phyloP scores from a whole-genome alignment of 2,797 vertebrate genomes.

The Amblyopsis hoosieri region DNA sequence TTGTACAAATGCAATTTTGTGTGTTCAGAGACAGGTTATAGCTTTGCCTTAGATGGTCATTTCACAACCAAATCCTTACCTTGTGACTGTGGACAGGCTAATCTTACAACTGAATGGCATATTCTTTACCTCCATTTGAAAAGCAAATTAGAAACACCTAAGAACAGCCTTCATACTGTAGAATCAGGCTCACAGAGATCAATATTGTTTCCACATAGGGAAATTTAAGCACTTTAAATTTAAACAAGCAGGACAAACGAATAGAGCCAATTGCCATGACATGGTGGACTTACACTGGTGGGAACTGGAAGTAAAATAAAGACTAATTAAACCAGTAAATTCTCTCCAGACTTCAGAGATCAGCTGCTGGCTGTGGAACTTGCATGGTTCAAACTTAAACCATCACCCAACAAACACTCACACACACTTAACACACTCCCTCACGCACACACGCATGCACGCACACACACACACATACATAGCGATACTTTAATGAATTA shows the following conservation, averaged over 20 bases:
- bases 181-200: slow-evolving; percentile 53
- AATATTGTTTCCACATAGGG: slow-evolving; percentile 55
- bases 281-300: slow-evolving; percentile 61
- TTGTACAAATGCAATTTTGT: no score
- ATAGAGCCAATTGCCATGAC: slow-evolving; percentile 71
- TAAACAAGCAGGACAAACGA: slow-evolving; percentile 64
- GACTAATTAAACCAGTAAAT: slow-evolving; percentile 74
- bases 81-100: slow-evolving; percentile 3
- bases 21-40: background rate
- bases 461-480: slow-evolving; percentile 2
- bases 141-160: slow-evolving; percentile 44
- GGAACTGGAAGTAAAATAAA: slow-evolving; percentile 57
- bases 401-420: slow-evolving; percentile 5
- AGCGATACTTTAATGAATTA: background rate
- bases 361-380: slow-evolving; percentile 5
- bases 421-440: background rate
- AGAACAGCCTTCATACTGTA: slow-evolving; percentile 47
- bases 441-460: background rate
- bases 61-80: background rate
- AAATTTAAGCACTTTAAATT: slow-evolving; percentile 65
- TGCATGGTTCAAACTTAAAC: slow-evolving; percentile 27
- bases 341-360: slow-evolving; percentile 55
- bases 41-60: background rate
- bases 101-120: slow-evolving; percentile 17
- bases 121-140: slow-evolving; percentile 30